Evolutionary conservation across 2,888 invertebrate genomes (phyloP), one percentile per base, ranked within the genome.

Genomic region (Limnephilus auricula): DNA sequence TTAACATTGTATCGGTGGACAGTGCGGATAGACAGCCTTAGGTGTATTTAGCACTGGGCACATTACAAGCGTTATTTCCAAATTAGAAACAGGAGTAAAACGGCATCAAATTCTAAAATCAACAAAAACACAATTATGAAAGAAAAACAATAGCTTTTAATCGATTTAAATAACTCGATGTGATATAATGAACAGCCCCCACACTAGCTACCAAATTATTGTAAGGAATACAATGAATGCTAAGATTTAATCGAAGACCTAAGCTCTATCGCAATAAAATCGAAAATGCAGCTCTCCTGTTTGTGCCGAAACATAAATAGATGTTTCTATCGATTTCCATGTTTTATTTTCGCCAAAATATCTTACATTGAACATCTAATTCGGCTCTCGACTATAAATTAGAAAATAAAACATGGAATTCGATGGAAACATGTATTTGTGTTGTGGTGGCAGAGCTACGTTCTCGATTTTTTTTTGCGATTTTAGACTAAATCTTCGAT

Each of bases 61-160:
- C n/a, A 40, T 85, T 85, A 34, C 40, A 82, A 89, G 82, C 79
- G 90, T 90, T 93, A 93, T 89, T 93, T 93, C 93, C 93, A 93
- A 90, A 93, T 93, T 83, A 93, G 91, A 91, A 93, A 92, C 90
- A 93, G 92, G 90, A 93, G 91, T 91, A 93, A 92, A 90, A 93
- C 93, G 84, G 93, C 93, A 84, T 92, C 92, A 88, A 93, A 93
- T 90, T 93, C 93, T 93, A 93, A 92, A 93, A 93, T 90, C 92
- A 93, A 92, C 89, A 93, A 92, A 92, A 90, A 92, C 89, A 92
- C 82, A 83, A 65, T 91, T 50, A 89, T 85, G 78, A 88, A 90
- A 40, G 65, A 90, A 82, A 87, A 45, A 87, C 45, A 65, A 18
- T 80, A 80, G 32, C 31, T 32, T 80, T 80, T 80, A 80, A 80